Conservation (phyloP, 2,113 vertebrate species). For the Phaetusa simplex region DNA sequence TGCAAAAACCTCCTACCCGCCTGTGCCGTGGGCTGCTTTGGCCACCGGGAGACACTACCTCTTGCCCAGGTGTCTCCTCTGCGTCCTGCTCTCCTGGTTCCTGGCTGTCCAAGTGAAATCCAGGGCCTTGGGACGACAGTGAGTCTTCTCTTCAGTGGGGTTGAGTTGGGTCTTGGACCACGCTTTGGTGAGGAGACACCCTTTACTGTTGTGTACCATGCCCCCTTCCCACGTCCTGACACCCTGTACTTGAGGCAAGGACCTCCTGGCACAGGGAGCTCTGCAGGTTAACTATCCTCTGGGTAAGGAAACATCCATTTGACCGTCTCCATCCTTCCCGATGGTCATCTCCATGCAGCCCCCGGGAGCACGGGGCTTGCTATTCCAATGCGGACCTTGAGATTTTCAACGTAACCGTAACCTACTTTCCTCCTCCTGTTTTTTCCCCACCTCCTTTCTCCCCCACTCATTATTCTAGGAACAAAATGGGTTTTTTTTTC, state of each 20-base stretch:
- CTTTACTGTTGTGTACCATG: no score
- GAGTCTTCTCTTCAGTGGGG: background rate
- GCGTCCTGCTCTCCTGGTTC: background rate
- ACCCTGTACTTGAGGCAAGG: background rate
- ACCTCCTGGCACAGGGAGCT: background rate
- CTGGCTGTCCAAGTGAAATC: rapidly evolving
- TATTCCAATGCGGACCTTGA: background rate
- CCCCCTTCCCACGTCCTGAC: background rate
- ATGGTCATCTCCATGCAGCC: rapidly evolving
- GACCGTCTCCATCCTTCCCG: background rate
- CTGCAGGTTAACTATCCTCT: background rate
- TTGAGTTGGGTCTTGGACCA: background rate
- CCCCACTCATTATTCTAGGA: background rate
- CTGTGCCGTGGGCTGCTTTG: background rate
- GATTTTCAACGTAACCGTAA: background rate
- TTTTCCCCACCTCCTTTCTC: background rate
- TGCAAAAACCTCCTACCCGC: background rate
- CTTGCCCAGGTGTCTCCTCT: background rate
- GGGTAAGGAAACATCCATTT: background rate
- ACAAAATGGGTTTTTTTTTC: background rate
- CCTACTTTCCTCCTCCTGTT: background rate
- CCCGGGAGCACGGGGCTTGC: rapidly evolving
- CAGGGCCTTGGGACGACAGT: background rate
- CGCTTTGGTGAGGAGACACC: background rate
- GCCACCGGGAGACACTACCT: background rate